A percentile compares a stretch with the other conserved stretches of the same genome.
Conservation (phyloP, 2,797 vertebrate genomes). For the Microcaecilia unicolor region DNA sequence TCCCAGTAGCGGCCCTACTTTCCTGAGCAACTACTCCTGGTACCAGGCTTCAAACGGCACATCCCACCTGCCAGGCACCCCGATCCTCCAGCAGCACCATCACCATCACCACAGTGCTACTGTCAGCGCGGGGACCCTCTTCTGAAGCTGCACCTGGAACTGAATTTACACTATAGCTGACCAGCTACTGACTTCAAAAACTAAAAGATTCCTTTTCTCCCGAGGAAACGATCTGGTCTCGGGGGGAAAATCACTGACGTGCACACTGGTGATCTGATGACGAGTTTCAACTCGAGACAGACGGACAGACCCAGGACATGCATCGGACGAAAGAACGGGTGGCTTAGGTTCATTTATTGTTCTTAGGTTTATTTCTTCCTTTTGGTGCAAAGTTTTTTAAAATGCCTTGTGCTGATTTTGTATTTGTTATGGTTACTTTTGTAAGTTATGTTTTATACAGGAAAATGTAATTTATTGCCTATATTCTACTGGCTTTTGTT, state of each 20-base stretch:
- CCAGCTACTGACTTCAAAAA: background rate
- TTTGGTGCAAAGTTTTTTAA: too few relatives aligned
- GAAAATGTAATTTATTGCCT: too few relatives aligned
- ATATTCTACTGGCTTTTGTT: too few relatives aligned
- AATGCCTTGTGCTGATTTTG: too few relatives aligned
- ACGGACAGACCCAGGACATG: background rate
- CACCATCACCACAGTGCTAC: slow-evolving; percentile 65
- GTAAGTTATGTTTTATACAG: too few relatives aligned
- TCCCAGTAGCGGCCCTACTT: slow-evolving; percentile 69
- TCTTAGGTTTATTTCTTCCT: too few relatives aligned
- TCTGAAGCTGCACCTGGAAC: slow-evolving; percentile 55
- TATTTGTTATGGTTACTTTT: too few relatives aligned
- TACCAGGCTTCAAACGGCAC: slow-evolving; percentile 73
- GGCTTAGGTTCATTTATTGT: background rate
- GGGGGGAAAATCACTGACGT: background rate
- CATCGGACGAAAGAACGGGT: background rate
- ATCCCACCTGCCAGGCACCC: slow-evolving; percentile 62
- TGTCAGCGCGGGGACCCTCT: slow-evolving; percentile 80
- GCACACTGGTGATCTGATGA: slow-evolving; percentile 12
- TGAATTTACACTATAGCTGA: too few relatives aligned
- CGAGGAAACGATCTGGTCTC: slow-evolving; percentile 7
- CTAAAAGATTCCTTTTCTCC: background rate
- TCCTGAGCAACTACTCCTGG: slow-evolving; percentile 90
- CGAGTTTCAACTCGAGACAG: background rate
- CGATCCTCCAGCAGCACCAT: slow-evolving; percentile 67